These are phyloP conservation scores for Drosophila nigricruria DNA, from an alignment of 2,888 invertebrate genomes.

Conservation along the genomic window DNA sequence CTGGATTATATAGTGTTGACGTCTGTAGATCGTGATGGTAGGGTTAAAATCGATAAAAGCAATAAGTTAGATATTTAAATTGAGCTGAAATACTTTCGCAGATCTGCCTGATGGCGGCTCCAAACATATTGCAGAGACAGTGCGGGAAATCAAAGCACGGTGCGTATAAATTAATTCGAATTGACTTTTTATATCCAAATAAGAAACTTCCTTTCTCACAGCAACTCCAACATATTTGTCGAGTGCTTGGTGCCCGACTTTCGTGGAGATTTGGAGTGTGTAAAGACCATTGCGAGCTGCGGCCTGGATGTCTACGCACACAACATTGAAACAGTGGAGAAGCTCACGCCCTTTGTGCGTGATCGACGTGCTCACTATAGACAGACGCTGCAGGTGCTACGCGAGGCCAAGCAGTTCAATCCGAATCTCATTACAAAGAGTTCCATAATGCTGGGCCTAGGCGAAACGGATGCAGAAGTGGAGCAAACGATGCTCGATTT, in stretches of 20 bases:
- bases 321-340: conserved; percentile 98
- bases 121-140: conserved; percentile 96
- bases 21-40: conserved; percentile 98
- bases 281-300: conserved; percentile 91
- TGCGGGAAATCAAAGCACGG: conserved; percentile 93
- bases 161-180: conserved; percentile 18
- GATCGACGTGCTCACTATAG: conserved; percentile 96
- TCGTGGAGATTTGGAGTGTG: conserved; percentile 91
- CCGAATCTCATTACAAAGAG: conserved; percentile 97
- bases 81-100: conserved; percentile 77
- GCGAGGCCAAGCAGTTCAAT: conserved; percentile 92
- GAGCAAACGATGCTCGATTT: conserved; percentile 95
- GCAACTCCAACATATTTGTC: conserved; percentile 94
- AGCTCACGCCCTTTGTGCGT: conserved; percentile 95
- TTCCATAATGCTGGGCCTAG: conserved; percentile 98
- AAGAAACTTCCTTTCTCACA: conserved; percentile 74
- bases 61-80: background rate
- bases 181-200: background rate
- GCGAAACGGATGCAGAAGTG: conserved; percentile 95
- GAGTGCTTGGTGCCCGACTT: conserved; percentile 99
- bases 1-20: conserved; percentile 98
- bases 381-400: conserved; percentile 94
- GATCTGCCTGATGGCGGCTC: conserved; percentile 98
- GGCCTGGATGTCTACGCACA: conserved; percentile 99
- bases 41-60: background rate